These are phyloP conservation scores for Idris sp. DNA, from an alignment of 1,140 invertebrate genomes.

Conservation along the genomic window DNA sequence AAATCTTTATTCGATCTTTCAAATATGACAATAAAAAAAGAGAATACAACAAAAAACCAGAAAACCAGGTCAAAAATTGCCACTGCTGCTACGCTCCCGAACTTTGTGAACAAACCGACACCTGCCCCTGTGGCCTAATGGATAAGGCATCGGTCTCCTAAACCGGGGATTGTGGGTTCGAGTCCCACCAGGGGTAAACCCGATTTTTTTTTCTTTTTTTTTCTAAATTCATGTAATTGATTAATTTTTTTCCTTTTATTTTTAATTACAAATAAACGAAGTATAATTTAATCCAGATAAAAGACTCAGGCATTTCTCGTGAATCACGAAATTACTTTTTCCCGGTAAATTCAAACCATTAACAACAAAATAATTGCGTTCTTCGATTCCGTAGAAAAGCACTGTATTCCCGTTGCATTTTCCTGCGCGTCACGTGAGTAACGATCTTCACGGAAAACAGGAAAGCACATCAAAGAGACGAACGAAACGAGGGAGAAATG, in stretches of 20 bases:
- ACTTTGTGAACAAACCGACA: too few species aligned
- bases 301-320: too few species aligned
- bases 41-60: too few species aligned
- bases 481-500: conserved; percentile 28
- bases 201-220: background rate
- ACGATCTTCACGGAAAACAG: conserved; percentile 51
- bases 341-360: conserved; percentile 15
- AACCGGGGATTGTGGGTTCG: conserved; percentile 79
- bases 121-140: conserved; percentile 77
- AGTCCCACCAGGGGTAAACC: conserved; percentile 76
- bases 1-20: too few species aligned
- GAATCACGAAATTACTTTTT: conserved; percentile 27
- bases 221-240: too few species aligned
- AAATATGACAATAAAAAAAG: too few species aligned
- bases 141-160: conserved; percentile 79
- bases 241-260: too few species aligned
- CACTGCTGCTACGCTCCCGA: too few species aligned
- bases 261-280: too few species aligned
- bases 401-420: conserved; percentile 38
- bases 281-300: too few species aligned
- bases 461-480: conserved; percentile 44
- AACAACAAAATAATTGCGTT: conserved; percentile 39
- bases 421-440: conserved; percentile 45
- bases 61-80: too few species aligned
- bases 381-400: conserved; percentile 37